phyloP scores from a whole-genome alignment of 2,888 invertebrate genomes.

The Atrina japonica region DNA sequence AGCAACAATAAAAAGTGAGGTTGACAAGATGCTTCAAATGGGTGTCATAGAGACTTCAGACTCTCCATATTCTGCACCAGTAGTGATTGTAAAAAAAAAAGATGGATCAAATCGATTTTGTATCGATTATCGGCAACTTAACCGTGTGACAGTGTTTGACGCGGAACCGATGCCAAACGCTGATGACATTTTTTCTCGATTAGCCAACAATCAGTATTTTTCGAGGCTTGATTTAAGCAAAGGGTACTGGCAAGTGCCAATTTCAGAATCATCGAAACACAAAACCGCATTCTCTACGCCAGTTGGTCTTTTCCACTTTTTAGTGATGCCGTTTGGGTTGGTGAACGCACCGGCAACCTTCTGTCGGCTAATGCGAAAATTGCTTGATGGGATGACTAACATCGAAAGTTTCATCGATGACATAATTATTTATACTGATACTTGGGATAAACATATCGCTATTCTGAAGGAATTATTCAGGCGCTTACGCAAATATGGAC shows the following conservation, averaged over 20 bases:
- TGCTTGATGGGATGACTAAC: constrained; percentile 27
- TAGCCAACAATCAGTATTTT: neutral
- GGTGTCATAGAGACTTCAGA: constrained; percentile 3
- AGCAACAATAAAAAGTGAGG: constrained; percentile 35
- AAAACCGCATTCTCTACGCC: too few relatives aligned
- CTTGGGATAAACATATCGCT: constrained; percentile 40
- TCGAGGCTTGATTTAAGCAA: constrained; percentile 2
- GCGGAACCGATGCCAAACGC: constrained; percentile 44
- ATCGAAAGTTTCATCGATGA: constrained; percentile 36
- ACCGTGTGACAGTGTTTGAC: constrained; percentile 51
- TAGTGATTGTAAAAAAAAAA: constrained; percentile 39
- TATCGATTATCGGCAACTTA: constrained; percentile 53
- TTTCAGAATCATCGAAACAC: too few relatives aligned
- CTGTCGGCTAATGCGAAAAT: neutral
- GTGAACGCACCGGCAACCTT: too few relatives aligned
- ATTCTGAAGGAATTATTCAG: constrained; percentile 14
- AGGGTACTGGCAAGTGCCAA: constrained; percentile 2
- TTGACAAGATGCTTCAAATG: neutral
- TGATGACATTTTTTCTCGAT: neutral
- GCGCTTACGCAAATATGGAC: constrained; percentile 25
- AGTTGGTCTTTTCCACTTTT: too few relatives aligned
- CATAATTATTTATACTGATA: too few relatives aligned
- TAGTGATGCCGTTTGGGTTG: too few relatives aligned
- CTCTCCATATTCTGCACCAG: constrained; percentile 5
- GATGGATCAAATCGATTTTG: constrained; percentile 31